Evolutionary conservation across 2,113 vertebrate genomes (phyloP).

Genomic region (Platichthys stellatus): DNA sequence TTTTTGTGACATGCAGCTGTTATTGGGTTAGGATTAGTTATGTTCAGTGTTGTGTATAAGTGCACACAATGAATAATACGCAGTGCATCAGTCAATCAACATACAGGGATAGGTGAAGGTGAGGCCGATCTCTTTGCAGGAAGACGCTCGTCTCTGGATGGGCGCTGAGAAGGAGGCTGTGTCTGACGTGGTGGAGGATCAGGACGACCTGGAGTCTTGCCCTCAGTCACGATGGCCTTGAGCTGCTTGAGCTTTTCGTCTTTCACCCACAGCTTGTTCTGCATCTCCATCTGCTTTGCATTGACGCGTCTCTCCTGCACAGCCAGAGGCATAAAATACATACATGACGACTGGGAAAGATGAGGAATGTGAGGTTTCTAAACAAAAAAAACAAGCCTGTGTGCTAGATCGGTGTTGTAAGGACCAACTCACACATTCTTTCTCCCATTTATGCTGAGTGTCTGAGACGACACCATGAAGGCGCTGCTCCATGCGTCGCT

Average conservation of each 20-base stretch:
- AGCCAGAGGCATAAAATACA: neutral
- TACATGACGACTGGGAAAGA: too few relatives aligned
- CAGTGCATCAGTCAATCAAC: conserved; percentile 48
- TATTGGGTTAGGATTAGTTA: neutral
- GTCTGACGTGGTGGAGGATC: conserved; percentile 77
- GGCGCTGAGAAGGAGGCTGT: conserved; percentile 67
- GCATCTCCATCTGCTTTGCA: conserved; percentile 96
- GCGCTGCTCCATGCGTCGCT: conserved; percentile 88
- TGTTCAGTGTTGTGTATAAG: too few relatives aligned
- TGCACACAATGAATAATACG: too few relatives aligned
- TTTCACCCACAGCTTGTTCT: conserved; percentile 99
- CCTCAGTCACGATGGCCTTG: conserved; percentile 94
- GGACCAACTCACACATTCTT: conserved; percentile 91
- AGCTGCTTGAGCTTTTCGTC: conserved; percentile 98
- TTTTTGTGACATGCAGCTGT: neutral
- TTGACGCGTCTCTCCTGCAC: conserved; percentile 91
- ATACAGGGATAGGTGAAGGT: conserved; percentile 85
- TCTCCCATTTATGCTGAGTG: conserved; percentile 93
- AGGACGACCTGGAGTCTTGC: conserved; percentile 80
- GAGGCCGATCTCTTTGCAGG: conserved; percentile 85
- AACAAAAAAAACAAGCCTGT: too few relatives aligned
- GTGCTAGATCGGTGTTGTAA: neutral
- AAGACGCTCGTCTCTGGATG: conserved; percentile 86
- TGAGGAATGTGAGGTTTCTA: neutral
- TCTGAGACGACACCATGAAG: conserved; percentile 91